Conservation (phyloP, 1,140 invertebrate species). For the Diorhabda carinulata region DNA sequence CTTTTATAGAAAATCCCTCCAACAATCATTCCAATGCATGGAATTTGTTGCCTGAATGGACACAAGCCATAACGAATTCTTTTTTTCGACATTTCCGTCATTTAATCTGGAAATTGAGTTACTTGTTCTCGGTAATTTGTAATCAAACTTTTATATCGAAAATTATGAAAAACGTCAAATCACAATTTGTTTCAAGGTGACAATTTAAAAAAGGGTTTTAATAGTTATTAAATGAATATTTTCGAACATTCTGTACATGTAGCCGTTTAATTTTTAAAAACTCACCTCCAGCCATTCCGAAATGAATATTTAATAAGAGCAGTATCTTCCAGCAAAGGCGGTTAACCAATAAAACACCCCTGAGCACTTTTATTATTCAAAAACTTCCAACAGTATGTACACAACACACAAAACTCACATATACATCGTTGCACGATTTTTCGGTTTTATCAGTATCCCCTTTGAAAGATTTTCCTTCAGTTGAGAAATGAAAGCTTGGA, state of each 20-base stretch:
- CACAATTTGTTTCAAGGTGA: too few species aligned
- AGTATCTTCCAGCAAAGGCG: background rate
- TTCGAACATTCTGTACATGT: background rate
- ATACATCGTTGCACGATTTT: background rate
- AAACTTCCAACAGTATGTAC: constrained; percentile 6
- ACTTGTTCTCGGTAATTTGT: background rate
- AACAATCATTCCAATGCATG: too few species aligned
- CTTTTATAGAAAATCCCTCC: too few species aligned
- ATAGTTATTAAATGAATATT: too few species aligned
- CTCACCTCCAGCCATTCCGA: background rate
- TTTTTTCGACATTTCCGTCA: too few species aligned
- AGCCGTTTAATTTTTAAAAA: background rate
- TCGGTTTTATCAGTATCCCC: background rate
- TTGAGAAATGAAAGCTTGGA: too few species aligned
- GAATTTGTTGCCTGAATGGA: too few species aligned
- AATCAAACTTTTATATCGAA: background rate
- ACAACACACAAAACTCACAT: constrained; percentile 6
- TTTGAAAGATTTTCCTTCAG: background rate
- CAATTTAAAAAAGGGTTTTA: too few species aligned
- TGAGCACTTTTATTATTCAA: constrained; percentile 19
- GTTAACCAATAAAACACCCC: constrained; percentile 7
- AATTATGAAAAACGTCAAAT: background rate
- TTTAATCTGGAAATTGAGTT: background rate
- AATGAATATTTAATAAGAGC: constrained; percentile 7
- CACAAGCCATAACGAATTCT: too few species aligned